Evolutionary conservation across 2,113 vertebrate species (phyloP), one percentile per base, ranked within the genome.

Genomic region (Scomber scombrus): DNA sequence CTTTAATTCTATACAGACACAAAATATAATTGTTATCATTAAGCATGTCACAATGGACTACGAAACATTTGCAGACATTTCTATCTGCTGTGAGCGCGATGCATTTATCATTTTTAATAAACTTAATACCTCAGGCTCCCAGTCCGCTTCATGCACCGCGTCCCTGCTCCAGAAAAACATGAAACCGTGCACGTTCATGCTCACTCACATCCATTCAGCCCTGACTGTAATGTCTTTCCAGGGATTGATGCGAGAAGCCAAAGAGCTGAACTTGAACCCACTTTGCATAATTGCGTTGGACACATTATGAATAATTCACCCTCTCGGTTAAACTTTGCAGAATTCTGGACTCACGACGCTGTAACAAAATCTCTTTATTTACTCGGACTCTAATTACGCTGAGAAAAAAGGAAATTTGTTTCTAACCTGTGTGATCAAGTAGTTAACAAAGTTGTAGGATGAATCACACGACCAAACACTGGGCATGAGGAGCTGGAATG

Each of bases 231-330:
- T 23, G 13, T 72, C 26, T 26, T 57, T 47, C 31, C 8, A 1
- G 15, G 23, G 43, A 47, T 16, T 56, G 31, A 70, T 1, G 51
- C 34, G 69, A 23, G 21, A 66, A 31, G 61, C 66, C 75, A 40
- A 56, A 67, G 31, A 64, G 52, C 65, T 49, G 23, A 77, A 74
- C n/a, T 49, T 73, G 56, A 81, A 71, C 45, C 21, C 29, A 1
- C 51, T 88, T 58, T 86, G n/a, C 77, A 81, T 83, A 67, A 87
- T 50, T 70, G 43, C 18, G 19, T 29, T 10, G 3, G 83, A 86
- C 82, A 78, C 15, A 4, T 61, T 18, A 60, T 86, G 77, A 90
- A 86, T 87, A 74, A 85, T 75, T 74, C 68, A 73, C 15, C 3
- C 13, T 10, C 26, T 62, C 68, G 47, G 40, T 61, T 60, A 29